Evolutionary conservation across 2,888 invertebrate genomes (phyloP).

Genomic region (Brassicogethes aeneus): DNA sequence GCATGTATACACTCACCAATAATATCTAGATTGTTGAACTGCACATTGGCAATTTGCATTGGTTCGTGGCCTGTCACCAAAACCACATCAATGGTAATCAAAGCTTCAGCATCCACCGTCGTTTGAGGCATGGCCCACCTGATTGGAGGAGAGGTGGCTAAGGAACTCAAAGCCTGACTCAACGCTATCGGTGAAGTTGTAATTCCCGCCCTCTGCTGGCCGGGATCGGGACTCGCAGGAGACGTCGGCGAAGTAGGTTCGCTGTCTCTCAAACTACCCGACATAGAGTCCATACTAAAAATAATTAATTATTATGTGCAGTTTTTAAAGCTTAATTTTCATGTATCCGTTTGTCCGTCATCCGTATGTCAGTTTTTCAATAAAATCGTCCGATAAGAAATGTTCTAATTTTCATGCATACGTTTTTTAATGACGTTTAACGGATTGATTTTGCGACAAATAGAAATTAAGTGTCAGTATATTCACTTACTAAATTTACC

Average conservation of each 20-base stretch:
- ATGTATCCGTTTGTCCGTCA: no score
- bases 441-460: no score
- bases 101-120: conserved; percentile 53
- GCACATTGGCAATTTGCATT: conserved; percentile 71
- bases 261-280: conserved; percentile 85
- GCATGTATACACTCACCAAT: conserved; percentile 57
- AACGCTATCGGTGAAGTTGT: conserved; percentile 48
- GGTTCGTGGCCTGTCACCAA: conserved; percentile 48
- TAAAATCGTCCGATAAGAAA: no score
- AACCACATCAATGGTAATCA: conserved; percentile 74
- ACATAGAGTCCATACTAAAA: conserved; percentile 86
- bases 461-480: no score
- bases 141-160: conserved; percentile 33
- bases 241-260: conserved; percentile 85
- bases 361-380: no score
- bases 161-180: conserved; percentile 45
- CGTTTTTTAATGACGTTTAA: no score
- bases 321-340: no score
- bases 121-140: conserved; percentile 18
- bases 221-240: conserved; percentile 63
- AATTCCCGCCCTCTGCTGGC: conserved; percentile 21
- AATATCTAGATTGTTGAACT: conserved; percentile 90
- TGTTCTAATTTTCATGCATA: no score
- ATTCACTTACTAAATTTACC: conserved; percentile 3
- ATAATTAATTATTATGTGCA: no score